Evolutionary conservation across 2,888 invertebrate species (phyloP).

Genomic region (Plebejus argus): DNA sequence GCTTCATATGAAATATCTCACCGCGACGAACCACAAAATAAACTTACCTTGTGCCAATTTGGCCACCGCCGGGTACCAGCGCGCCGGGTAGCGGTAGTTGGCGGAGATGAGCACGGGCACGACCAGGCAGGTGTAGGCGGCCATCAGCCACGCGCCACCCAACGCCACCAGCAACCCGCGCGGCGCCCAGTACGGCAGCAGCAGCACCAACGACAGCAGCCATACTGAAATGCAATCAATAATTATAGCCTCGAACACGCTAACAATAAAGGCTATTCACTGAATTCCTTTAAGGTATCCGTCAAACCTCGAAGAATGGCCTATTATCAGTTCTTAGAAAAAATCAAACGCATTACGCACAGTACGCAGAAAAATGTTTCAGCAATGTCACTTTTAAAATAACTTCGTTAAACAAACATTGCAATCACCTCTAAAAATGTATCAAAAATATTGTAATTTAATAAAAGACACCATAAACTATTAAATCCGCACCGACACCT

Average conservation of each 20-base stretch:
- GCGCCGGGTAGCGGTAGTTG: conserved; percentile 85
- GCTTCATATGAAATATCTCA: not conserved
- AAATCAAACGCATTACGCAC: not conserved
- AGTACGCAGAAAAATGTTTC: not conserved
- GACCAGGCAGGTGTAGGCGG: conserved; percentile 84
- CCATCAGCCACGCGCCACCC: conserved; percentile 82
- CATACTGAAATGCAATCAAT: conserved; percentile 77
- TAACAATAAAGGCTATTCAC: not conserved
- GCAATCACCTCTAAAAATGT: not conserved
- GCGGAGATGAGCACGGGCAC: conserved; percentile 85
- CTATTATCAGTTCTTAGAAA: not conserved
- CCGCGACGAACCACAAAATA: not conserved
- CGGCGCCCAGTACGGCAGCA: conserved; percentile 83
- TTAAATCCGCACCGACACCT: not conserved
- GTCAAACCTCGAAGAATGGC: not conserved
- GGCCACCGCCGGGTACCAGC: conserved; percentile 81
- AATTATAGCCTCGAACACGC: not conserved
- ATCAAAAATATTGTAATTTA: not conserved
- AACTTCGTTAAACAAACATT: not conserved
- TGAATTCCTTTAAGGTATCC: not conserved
- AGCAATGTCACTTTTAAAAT: not conserved
- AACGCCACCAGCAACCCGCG: conserved; percentile 82
- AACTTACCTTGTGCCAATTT: conserved; percentile 78
- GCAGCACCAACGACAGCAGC: conserved; percentile 83
- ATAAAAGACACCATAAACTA: not conserved